A percentile compares a stretch with the other conserved stretches of the same genome.
Evolutionary conservation across 2,888 invertebrate genomes (phyloP).

Genomic region (Diplazon laetatorius): DNA sequence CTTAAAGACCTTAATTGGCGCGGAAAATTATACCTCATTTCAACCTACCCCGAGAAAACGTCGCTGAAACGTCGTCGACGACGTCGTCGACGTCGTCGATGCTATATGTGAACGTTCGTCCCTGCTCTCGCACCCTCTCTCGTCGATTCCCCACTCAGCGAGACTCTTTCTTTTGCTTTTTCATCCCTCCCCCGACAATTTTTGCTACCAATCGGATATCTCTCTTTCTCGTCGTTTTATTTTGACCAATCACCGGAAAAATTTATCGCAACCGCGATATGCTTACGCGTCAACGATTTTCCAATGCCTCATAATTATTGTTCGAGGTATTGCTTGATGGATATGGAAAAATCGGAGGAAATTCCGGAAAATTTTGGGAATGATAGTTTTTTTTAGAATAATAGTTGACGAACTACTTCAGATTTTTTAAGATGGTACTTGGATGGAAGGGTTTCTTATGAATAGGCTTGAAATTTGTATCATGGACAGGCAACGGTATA

Average conservation of each 20-base stretch:
- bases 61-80: constrained; percentile 23
- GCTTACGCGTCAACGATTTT: not conserved
- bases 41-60: constrained; percentile 69
- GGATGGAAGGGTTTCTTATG: too few species aligned
- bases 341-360: too few species aligned
- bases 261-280: constrained; percentile 13
- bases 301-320: too few species aligned
- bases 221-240: constrained; percentile 23
- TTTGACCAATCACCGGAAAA: constrained; percentile 36
- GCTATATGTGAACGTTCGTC: constrained; percentile 26
- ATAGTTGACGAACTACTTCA: too few species aligned
- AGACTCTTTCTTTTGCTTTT: constrained; percentile 36
- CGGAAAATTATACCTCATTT: constrained; percentile 83
- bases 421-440: too few species aligned
- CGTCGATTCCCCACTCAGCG: constrained; percentile 46
- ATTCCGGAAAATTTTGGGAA: too few species aligned
- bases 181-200: constrained; percentile 39
- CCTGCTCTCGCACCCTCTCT: constrained; percentile 25
- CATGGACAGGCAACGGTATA: too few species aligned
- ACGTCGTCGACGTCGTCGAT: constrained; percentile 40
- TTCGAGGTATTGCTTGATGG: too few species aligned
- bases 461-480: too few species aligned
- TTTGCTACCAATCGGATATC: constrained; percentile 53
- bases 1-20: constrained; percentile 83
- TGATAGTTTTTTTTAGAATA: too few species aligned